Conservation (phyloP, 2,797 vertebrate genomes). For the Mus minutoides region DNA sequence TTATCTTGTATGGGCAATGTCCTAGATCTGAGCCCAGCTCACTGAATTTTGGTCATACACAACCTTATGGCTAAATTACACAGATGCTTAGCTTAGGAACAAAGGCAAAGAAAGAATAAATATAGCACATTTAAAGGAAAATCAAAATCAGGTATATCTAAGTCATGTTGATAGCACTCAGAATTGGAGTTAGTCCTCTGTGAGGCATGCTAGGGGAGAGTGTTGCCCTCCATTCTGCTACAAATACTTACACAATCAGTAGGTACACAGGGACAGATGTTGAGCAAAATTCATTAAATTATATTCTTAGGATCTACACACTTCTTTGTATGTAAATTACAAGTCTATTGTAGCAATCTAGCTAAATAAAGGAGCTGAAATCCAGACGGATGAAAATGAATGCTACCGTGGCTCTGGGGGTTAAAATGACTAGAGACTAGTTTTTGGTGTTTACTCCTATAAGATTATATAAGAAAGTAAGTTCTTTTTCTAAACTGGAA, state of each 20-base stretch:
- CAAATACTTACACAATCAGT: background rate
- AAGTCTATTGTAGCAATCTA: constrained; percentile 25
- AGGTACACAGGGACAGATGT: background rate
- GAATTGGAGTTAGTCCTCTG: background rate
- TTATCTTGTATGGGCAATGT: background rate
- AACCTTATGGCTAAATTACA: constrained; percentile 32
- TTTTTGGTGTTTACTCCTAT: constrained; percentile 7
- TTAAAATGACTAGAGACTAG: background rate
- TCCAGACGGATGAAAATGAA: constrained; percentile 39
- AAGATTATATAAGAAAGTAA: constrained; percentile 45
- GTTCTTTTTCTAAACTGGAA: constrained; percentile 60
- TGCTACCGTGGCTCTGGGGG: background rate
- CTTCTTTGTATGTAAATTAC: constrained; percentile 32
- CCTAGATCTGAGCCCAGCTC: background rate
- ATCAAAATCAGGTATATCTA: constrained; percentile 18
- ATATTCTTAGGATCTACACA: constrained; percentile 6
- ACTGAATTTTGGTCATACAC: background rate
- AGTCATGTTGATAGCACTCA: constrained; percentile 3
- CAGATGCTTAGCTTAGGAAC: background rate
- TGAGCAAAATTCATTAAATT: constrained; percentile 28
- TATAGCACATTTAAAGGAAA: background rate
- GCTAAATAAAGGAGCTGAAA: constrained; percentile 26
- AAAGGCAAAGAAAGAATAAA: background rate
- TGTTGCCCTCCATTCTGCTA: background rate
- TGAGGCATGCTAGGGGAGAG: background rate